Evolutionary conservation across 2,888 invertebrate species (phyloP).

Genomic region (Trilocha varians): DNA sequence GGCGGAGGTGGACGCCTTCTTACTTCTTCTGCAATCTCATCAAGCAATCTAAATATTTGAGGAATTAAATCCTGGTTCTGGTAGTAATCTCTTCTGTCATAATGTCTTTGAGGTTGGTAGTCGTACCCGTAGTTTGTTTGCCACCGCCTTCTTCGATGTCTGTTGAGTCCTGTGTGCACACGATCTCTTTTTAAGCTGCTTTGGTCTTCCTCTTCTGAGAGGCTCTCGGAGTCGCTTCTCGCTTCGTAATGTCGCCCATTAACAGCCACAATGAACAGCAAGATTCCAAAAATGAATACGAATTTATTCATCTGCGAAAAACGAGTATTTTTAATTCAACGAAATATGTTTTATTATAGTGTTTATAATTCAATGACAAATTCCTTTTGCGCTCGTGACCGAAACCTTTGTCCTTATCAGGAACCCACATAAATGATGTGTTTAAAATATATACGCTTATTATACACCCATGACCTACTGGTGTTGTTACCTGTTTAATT

Average conservation of each 20-base stretch:
- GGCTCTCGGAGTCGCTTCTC: conserved; percentile 21
- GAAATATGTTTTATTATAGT: not conserved
- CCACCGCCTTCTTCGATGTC: conserved; percentile 42
- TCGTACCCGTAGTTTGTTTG: conserved; percentile 41
- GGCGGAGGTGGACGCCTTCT: conserved; percentile 30
- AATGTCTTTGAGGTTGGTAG: conserved; percentile 28
- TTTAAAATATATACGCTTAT: not conserved
- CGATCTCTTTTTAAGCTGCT: conserved; percentile 18
- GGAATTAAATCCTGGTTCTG: conserved; percentile 34
- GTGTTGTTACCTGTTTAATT: not conserved
- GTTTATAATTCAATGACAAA: conserved; percentile 3
- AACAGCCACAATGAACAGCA: conserved; percentile 29
- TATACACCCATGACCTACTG: not conserved
- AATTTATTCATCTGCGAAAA: conserved; percentile 48
- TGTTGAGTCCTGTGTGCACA: conserved; percentile 21
- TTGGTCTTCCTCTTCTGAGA: conserved; percentile 17
- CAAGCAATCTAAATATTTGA: conserved; percentile 38
- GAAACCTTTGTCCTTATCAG: not conserved
- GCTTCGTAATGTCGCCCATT: conserved; percentile 32
- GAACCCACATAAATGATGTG: not conserved
- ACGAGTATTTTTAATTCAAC: conserved; percentile 5
- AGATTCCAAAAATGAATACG: conserved; percentile 25
- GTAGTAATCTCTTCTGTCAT: conserved; percentile 35
- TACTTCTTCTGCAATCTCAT: conserved; percentile 39
- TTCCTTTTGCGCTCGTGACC: not conserved